Conservation (phyloP, 2,797 vertebrate species). For the Gymnothorax reevesii region DNA sequence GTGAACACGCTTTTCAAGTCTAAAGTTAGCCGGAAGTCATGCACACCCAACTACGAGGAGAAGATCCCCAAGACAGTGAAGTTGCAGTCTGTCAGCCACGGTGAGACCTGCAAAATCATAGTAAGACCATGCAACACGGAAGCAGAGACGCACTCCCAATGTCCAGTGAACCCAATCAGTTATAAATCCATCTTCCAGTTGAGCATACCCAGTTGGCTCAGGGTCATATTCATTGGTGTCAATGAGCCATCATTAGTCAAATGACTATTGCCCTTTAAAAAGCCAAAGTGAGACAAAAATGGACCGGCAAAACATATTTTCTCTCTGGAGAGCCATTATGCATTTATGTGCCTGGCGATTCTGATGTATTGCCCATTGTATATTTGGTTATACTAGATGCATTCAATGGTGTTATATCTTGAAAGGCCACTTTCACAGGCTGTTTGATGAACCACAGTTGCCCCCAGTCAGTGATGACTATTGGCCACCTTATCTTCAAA, state of each 20-base stretch:
- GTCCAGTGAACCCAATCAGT: background rate
- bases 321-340: too few relatives aligned
- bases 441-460: background rate
- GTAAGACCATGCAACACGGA: background rate
- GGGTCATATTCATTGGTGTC: background rate
- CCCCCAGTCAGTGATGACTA: background rate
- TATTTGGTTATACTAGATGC: too few relatives aligned
- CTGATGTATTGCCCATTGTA: too few relatives aligned
- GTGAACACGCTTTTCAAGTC: conserved; percentile 96
- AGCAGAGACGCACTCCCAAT: background rate
- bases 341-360: too few relatives aligned
- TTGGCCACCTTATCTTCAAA: background rate
- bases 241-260: too few relatives aligned
- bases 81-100: conserved; percentile 84
- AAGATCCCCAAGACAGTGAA: conserved; percentile 83
- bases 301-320: too few relatives aligned
- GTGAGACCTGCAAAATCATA: conserved; percentile 56
- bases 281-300: too few relatives aligned
- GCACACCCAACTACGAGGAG: conserved; percentile 65
- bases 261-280: too few relatives aligned
- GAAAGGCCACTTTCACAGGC: too few relatives aligned
- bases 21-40: conserved; percentile 84
- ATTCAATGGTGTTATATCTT: too few relatives aligned
- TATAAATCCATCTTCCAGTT: too few relatives aligned
- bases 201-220: background rate